Percentiles rank a stretch among this genome's conserved stretches.
These are phyloP conservation scores for Tetranychus truncatus DNA, from an alignment of 2,888 invertebrate genomes.

Conservation along the genomic window DNA sequence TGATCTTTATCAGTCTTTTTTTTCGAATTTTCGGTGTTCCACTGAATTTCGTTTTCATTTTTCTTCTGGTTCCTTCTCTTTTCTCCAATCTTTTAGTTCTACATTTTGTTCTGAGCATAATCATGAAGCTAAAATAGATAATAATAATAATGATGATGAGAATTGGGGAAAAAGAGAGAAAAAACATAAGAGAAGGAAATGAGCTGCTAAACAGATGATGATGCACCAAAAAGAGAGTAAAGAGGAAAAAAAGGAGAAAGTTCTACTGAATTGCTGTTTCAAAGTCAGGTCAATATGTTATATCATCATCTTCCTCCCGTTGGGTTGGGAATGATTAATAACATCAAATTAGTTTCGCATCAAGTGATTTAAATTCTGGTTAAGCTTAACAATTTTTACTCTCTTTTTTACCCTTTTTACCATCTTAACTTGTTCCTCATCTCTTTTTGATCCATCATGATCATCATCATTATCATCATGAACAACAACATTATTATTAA, in stretches of 20 bases:
- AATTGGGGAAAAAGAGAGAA: background rate
- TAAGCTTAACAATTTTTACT: background rate
- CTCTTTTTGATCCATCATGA: background rate
- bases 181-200: background rate
- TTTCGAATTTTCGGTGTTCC: too few relatives aligned
- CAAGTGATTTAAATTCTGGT: constrained; percentile 1
- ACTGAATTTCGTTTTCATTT: too few relatives aligned
- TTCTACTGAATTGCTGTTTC: background rate
- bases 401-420: background rate
- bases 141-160: background rate
- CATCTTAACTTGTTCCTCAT: background rate
- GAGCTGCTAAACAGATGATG: background rate
- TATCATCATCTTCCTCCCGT: background rate
- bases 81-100: too few relatives aligned
- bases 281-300: constrained; percentile 1
- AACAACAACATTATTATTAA: background rate
- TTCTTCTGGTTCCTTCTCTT: too few relatives aligned
- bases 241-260: background rate
- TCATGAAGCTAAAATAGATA: background rate
- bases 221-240: too few relatives aligned
- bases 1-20: too few relatives aligned
- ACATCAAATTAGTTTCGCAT: background rate
- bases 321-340: background rate
- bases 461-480: background rate
- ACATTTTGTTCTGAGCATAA: background rate